Evolutionary conservation across 2,797 vertebrate species (phyloP).

Genomic region (Tinamus major): DNA sequence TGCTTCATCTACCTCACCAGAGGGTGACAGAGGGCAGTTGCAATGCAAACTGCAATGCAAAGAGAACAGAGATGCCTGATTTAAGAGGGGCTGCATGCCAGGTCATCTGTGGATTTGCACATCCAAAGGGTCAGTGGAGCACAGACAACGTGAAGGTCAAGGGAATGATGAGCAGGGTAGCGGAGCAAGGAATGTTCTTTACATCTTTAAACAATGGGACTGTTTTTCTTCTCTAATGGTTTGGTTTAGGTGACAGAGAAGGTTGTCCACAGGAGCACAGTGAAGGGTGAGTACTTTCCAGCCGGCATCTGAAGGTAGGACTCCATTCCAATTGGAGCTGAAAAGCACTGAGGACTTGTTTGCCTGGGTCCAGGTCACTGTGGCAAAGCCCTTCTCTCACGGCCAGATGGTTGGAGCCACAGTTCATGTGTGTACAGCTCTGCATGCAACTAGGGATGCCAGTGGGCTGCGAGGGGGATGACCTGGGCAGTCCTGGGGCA

Average conservation of each 20-base stretch:
- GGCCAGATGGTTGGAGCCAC: background rate
- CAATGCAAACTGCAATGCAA: background rate
- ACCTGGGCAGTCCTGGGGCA: accelerated
- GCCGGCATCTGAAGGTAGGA: background rate
- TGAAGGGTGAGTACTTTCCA: conserved; percentile 80
- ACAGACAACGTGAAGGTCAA: accelerated
- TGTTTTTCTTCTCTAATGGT: background rate
- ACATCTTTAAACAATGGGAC: background rate
- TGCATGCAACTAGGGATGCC: background rate
- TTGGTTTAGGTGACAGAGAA: conserved; percentile 85
- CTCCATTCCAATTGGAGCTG: no score
- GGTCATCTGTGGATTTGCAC: background rate
- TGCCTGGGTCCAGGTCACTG: background rate
- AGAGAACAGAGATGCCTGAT: background rate
- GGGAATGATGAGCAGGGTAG: background rate
- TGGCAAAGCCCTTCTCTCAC: background rate
- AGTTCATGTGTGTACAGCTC: background rate
- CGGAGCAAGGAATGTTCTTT: accelerated
- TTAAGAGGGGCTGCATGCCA: background rate
- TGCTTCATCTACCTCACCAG: accelerated
- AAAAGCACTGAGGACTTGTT: accelerated
- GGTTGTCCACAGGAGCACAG: conserved; percentile 81
- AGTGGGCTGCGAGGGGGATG: no score
- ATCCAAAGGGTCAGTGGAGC: background rate
- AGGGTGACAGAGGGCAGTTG: no score